Conservation (phyloP, 37 sponge, comb jelly and placozoan species). For the Haliclona indistincta region DNA sequence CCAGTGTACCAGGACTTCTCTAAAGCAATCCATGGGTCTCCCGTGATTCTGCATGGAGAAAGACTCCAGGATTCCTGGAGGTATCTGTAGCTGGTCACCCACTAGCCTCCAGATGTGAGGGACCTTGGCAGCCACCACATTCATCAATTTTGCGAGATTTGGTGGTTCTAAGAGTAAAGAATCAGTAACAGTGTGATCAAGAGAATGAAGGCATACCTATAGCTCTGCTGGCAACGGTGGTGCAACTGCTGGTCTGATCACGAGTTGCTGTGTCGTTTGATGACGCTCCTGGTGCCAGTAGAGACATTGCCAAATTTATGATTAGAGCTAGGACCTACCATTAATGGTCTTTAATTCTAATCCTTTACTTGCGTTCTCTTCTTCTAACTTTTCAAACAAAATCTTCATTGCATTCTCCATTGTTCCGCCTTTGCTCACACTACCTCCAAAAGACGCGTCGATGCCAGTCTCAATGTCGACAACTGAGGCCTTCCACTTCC, state of each 20-base stretch:
- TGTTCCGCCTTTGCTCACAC: not conserved
- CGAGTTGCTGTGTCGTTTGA: too few species aligned
- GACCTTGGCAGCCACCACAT: not conserved
- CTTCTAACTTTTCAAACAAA: not conserved
- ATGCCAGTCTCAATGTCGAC: not conserved
- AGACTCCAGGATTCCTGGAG: not conserved
- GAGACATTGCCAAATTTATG: too few species aligned
- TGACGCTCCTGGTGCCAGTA: too few species aligned
- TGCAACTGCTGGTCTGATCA: too few species aligned
- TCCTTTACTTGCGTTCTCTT: too few species aligned
- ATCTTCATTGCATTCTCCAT: not conserved
- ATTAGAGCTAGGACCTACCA: too few species aligned
- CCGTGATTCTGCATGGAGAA: not conserved
- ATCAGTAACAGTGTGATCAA: too few species aligned
- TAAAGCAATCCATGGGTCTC: not conserved
- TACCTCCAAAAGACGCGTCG: not conserved
- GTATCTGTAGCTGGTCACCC: not conserved
- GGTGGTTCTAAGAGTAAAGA: too few species aligned
- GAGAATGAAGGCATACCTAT: too few species aligned
- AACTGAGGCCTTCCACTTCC: not conserved
- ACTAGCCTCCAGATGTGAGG: not conserved
- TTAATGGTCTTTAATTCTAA: too few species aligned
- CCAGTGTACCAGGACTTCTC: not conserved
- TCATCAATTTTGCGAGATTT: not conserved
- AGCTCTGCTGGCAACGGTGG: too few species aligned